These are phyloP conservation scores for Tinamus guttatus DNA, from an alignment of 2,113 vertebrate genomes.

Conservation along the genomic window DNA sequence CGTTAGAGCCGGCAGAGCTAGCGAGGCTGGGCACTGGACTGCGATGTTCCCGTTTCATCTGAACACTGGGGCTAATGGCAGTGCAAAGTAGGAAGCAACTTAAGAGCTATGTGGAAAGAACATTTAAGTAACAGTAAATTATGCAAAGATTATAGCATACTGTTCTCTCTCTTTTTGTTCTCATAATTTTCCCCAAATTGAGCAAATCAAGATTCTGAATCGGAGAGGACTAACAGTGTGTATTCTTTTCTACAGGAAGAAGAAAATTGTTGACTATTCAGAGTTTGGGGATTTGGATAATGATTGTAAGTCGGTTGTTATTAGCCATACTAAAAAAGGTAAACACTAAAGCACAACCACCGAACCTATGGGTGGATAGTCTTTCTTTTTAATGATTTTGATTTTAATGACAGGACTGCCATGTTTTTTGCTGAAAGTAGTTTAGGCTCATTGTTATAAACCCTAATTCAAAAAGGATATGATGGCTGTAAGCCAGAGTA, in stretches of 20 bases:
- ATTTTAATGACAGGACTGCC: background rate
- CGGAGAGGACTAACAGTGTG: background rate
- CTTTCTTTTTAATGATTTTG: background rate
- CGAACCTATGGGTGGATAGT: background rate
- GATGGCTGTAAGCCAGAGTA: background rate
- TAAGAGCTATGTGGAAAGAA: rapidly evolving
- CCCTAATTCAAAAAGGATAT: background rate
- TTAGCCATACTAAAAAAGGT: background rate
- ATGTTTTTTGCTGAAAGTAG: background rate
- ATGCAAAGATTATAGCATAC: rapidly evolving
- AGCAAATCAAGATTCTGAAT: background rate
- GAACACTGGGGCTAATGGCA: rapidly evolving
- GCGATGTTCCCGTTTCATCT: rapidly evolving
- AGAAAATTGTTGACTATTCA: slow-evolving; percentile 78
- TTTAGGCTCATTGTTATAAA: background rate
- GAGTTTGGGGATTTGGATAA: slow-evolving; percentile 72
- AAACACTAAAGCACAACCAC: background rate
- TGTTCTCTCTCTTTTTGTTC: background rate
- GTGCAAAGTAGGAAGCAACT: rapidly evolving
- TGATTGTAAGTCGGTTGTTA: slow-evolving; percentile 68
- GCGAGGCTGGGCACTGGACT: background rate
- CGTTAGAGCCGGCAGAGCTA: background rate
- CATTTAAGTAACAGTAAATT: rapidly evolving
- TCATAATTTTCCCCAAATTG: too few relatives aligned
- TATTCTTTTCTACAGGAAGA: slow-evolving; percentile 57